A percentile compares a stretch with the other conserved stretches of the same genome.
Evolutionary conservation across 2,797 vertebrate genomes (phyloP).

Genomic region (Coccyzus lansbergi): DNA sequence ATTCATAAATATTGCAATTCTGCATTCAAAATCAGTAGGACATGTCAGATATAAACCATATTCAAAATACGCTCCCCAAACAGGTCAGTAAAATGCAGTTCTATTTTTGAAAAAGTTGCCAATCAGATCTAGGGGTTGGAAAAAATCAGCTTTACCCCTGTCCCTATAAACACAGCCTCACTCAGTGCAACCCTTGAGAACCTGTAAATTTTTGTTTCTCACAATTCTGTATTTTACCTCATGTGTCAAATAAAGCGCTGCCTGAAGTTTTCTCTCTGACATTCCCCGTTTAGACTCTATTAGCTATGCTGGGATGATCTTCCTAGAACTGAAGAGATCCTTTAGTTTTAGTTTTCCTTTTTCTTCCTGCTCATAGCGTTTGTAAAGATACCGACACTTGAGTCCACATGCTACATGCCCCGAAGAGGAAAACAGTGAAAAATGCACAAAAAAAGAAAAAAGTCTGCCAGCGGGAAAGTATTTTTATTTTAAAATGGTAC

Average conservation of each 20-base stretch:
- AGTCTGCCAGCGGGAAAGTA: background rate
- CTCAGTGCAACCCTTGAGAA: background rate
- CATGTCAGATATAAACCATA: background rate
- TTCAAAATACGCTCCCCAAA: background rate
- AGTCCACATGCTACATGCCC: background rate
- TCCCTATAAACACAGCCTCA: background rate
- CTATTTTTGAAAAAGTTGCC: background rate
- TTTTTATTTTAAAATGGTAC: background rate
- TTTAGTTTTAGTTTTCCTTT: background rate
- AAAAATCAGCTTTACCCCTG: background rate
- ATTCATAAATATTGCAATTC: background rate
- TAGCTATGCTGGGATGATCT: background rate
- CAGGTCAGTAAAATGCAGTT: background rate
- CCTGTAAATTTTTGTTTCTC: background rate
- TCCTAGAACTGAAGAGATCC: background rate
- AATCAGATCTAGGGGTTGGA: background rate
- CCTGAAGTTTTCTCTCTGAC: background rate
- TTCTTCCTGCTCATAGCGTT: background rate
- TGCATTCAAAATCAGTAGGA: background rate
- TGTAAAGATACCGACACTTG: background rate
- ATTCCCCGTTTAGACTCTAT: background rate
- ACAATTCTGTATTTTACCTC: background rate
- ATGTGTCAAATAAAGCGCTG: conserved; percentile 12
- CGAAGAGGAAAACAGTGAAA: background rate
- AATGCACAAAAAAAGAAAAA: background rate